A percentile compares a stretch with the other conserved stretches of the same genome.
Evolutionary conservation across 2,797 vertebrate species (phyloP).

Genomic region (Peromyscus melanophrys): DNA sequence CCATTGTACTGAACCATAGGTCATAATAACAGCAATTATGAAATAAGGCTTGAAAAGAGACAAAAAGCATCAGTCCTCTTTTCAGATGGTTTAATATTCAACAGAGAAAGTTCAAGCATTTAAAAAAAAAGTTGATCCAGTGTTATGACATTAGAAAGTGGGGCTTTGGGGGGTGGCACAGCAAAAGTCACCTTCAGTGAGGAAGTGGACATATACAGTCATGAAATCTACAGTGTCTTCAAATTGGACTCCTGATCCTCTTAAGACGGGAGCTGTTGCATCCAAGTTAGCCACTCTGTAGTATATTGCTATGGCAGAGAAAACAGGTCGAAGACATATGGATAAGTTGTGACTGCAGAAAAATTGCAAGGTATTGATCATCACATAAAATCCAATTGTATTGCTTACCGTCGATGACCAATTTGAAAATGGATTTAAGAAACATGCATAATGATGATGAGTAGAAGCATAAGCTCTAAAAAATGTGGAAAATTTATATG

Average conservation of each 20-base stretch:
- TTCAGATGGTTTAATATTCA: neutral
- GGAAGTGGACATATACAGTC: neutral
- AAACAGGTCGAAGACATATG: neutral
- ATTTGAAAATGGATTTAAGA: slow-evolving; percentile 19
- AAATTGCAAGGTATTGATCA: neutral
- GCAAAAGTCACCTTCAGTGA: neutral
- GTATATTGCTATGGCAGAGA: neutral
- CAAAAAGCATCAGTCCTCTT: neutral
- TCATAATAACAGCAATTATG: neutral
- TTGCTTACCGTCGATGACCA: neutral
- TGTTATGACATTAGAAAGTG: neutral
- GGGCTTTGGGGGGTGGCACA: neutral
- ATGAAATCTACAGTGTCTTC: neutral
- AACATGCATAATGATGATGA: neutral
- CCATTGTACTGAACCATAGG: neutral
- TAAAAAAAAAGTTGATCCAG: neutral
- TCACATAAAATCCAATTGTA: neutral
- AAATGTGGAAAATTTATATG: neutral
- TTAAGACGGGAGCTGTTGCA: neutral
- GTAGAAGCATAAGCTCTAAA: neutral
- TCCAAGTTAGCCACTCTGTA: neutral
- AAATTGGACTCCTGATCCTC: neutral
- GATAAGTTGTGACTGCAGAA: neutral
- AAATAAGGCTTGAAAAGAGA: neutral
- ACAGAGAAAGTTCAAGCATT: neutral